phyloP scores from a whole-genome alignment of 2,113 vertebrate genomes.

The Mystacornis crossleyi region DNA sequence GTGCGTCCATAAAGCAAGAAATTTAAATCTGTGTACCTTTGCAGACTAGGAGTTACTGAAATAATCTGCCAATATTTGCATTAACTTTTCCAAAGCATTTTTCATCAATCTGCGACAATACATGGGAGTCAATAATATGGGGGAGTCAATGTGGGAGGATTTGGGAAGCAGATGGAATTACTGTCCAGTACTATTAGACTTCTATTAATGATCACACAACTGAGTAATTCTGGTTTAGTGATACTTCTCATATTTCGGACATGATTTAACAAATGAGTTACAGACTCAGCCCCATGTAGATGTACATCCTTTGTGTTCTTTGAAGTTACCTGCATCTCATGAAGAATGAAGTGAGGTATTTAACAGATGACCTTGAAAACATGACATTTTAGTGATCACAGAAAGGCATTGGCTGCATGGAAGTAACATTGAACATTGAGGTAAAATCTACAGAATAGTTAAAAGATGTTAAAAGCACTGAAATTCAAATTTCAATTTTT shows the following conservation, averaged over 20 bases:
- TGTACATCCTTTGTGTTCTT: neutral
- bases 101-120: neutral
- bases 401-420: neutral
- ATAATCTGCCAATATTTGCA: neutral
- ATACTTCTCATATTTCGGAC: neutral
- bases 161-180: neutral
- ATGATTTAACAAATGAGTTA: neutral
- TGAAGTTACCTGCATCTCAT: neutral
- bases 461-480: neutral
- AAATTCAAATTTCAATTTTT: neutral
- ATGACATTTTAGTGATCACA: neutral
- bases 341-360: neutral
- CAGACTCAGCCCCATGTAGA: neutral
- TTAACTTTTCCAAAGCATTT: neutral
- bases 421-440: neutral
- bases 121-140: neutral
- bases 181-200: neutral
- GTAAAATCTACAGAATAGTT: neutral
- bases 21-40: constrained; percentile 1
- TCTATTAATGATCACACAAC: neutral
- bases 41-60: neutral
- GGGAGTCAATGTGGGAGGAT: rapidly evolving
- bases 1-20: constrained; percentile 9
- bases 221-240: neutral
- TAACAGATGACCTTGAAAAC: neutral